A percentile compares a stretch with the other conserved stretches of the same genome.
phyloP scores from a whole-genome alignment of 2,113 vertebrate genomes.

The Thunnus maccoyii region DNA sequence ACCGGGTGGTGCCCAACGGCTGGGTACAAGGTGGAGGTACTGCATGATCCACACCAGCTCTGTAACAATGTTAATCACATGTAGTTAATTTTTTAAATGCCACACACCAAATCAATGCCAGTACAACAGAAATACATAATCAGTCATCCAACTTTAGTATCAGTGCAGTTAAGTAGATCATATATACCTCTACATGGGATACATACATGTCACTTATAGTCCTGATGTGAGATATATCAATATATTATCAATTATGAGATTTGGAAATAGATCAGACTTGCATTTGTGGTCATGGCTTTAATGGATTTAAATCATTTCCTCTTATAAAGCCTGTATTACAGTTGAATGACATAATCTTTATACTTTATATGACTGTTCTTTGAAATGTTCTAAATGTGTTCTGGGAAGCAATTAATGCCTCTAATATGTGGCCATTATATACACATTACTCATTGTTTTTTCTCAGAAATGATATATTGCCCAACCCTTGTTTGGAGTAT shows the following conservation, averaged over 20 bases:
- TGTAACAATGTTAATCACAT: too few relatives aligned
- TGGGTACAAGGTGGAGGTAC: slow-evolving; percentile 95
- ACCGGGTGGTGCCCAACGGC: slow-evolving; percentile 89
- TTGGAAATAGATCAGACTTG: not conserved
- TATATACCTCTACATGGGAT: not conserved
- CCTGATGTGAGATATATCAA: not conserved
- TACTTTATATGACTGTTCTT: too few relatives aligned
- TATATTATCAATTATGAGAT: not conserved
- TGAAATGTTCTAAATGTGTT: too few relatives aligned
- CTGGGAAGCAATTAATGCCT: too few relatives aligned
- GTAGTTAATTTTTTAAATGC: not conserved
- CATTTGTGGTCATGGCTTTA: not conserved
- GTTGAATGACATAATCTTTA: not conserved
- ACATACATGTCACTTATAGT: not conserved
- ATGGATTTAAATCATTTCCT: not conserved
- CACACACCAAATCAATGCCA: not conserved
- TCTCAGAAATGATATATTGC: too few relatives aligned
- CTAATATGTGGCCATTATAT: too few relatives aligned
- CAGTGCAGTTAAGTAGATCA: not conserved
- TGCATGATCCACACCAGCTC: not conserved
- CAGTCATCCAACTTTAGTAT: not conserved
- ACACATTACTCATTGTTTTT: too few relatives aligned
- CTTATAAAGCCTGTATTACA: not conserved
- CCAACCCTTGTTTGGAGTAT: too few relatives aligned
- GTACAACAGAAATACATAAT: not conserved